Conservation (phyloP, 2,113 vertebrate species). For the Colaptes auratus region DNA sequence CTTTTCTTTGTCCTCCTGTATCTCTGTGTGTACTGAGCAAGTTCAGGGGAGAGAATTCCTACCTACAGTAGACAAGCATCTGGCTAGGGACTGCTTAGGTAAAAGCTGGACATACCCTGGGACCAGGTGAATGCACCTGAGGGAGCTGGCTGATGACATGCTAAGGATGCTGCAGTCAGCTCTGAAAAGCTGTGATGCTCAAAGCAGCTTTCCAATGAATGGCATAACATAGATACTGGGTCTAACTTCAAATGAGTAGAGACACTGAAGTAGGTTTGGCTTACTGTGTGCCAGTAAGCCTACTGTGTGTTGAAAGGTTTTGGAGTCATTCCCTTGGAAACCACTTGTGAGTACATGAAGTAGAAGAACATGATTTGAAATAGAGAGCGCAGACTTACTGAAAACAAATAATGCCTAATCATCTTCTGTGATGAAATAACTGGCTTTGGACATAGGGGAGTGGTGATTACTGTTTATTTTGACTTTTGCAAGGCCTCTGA, state of each 20-base stretch:
- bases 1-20: neutral
- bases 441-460: neutral
- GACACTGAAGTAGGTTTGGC: accelerated
- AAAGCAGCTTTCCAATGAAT: neutral
- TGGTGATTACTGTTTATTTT: neutral
- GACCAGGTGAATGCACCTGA: neutral
- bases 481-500: neutral
- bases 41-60: neutral
- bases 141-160: neutral
- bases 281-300: neutral
- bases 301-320: neutral
- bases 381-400: neutral
- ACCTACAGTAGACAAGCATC: neutral
- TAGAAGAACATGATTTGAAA: neutral
- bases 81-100: neutral
- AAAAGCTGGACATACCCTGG: neutral
- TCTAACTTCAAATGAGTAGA: neutral
- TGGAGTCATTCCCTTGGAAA: neutral
- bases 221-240: neutral
- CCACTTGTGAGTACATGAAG: neutral
- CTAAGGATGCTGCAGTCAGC: neutral
- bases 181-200: neutral
- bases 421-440: neutral
- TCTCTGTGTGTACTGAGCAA: neutral
- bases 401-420: neutral